These are phyloP conservation scores for Artemia sp. DNA, from an alignment of 2,888 invertebrate genomes.

Conservation along the genomic window DNA sequence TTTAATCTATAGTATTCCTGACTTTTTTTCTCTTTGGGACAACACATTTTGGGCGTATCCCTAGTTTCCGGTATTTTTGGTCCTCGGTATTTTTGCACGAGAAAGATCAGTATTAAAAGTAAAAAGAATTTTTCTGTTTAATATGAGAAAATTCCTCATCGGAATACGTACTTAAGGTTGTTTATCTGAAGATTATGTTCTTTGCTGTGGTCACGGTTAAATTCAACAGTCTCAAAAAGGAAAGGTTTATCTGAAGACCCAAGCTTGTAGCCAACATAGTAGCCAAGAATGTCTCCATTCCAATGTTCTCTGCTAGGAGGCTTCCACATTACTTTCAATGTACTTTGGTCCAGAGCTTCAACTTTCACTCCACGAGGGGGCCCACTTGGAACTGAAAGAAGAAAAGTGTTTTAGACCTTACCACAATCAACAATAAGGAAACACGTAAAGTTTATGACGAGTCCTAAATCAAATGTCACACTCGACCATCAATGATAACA, in stretches of 20 bases:
- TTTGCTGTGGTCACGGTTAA: conserved; percentile 75
- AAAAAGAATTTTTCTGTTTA: too few relatives aligned
- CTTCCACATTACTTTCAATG: conserved; percentile 66
- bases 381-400: conserved; percentile 47
- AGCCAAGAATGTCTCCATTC: conserved; percentile 79
- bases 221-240: conserved; percentile 77
- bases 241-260: conserved; percentile 57
- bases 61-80: too few relatives aligned
- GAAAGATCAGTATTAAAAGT: too few relatives aligned
- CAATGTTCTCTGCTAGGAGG: conserved; percentile 72
- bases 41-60: too few relatives aligned
- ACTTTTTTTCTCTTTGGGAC: too few relatives aligned
- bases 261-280: conserved; percentile 74
- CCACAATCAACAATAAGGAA: conserved; percentile 10
- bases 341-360: conserved; percentile 70
- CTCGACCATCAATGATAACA: too few relatives aligned
- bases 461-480: too few relatives aligned
- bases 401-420: conserved; percentile 12
- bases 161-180: conserved; percentile 46
- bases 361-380: conserved; percentile 67
- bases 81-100: too few relatives aligned
- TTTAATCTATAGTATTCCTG: too few relatives aligned
- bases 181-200: conserved; percentile 67
- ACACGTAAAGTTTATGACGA: neutral
- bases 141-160: too few relatives aligned